Evolutionary conservation across 2,113 vertebrate species (phyloP).

Genomic region (Peromyscus californicus): DNA sequence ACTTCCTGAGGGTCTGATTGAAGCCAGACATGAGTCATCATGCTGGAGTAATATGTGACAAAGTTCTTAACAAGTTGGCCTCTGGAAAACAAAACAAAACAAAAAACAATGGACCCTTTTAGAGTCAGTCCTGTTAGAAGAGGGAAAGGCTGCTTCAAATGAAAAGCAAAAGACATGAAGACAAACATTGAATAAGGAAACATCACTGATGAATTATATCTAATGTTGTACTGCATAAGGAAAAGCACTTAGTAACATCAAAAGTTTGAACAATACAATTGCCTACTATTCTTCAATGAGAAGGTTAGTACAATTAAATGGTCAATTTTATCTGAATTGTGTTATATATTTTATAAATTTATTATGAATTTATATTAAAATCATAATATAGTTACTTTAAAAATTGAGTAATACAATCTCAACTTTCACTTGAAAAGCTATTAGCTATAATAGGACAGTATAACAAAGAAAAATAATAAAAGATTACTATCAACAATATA

Average conservation of each 20-base stretch:
- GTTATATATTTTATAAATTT: not conserved
- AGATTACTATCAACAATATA: not conserved
- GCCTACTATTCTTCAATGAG: not conserved
- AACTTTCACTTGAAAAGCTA: slow-evolving; percentile 31
- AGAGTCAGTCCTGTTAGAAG: no score
- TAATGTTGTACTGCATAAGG: not conserved
- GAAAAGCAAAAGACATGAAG: not conserved
- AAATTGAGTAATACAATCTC: not conserved
- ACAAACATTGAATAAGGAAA: not conserved
- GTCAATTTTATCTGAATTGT: not conserved
- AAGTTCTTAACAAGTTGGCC: no score
- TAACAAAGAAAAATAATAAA: not conserved
- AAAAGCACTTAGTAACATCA: not conserved
- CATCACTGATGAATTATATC: not conserved
- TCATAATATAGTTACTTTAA: not conserved
- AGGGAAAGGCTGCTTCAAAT: no score
- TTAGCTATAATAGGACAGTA: not conserved
- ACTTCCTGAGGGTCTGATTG: no score
- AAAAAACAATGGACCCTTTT: no score
- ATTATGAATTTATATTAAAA: not conserved
- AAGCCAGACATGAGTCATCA: no score
- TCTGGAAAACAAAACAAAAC: no score
- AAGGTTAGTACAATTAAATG: not conserved
- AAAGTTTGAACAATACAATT: not conserved
- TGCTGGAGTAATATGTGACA: no score